A percentile compares a stretch with the other conserved stretches of the same genome.
Evolutionary conservation across 2,797 vertebrate species (phyloP).

Genomic region (Tapirus indicus): DNA sequence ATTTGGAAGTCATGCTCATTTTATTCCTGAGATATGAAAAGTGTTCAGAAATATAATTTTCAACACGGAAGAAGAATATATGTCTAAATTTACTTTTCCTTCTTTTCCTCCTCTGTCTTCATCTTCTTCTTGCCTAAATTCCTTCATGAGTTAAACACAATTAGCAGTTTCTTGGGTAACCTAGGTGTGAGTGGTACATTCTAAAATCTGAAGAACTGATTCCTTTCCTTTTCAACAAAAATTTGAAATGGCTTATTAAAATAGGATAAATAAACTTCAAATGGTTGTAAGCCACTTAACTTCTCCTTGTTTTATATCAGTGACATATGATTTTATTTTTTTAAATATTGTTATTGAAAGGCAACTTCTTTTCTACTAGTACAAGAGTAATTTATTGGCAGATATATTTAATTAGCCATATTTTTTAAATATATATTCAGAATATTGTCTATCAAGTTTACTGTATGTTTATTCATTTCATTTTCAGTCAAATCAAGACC

Average conservation of each 20-base stretch:
- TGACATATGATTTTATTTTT: neutral
- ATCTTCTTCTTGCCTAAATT: neutral
- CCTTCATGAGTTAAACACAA: neutral
- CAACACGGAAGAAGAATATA: neutral
- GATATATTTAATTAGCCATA: neutral
- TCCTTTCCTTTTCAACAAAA: neutral
- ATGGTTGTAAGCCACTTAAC: neutral
- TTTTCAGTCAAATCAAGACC: slow-evolving; percentile 41
- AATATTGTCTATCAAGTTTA: slow-evolving; percentile 4
- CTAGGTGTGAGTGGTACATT: neutral
- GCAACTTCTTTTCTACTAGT: neutral
- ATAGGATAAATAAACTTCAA: neutral
- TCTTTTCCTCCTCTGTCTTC: neutral
- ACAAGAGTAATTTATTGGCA: neutral
- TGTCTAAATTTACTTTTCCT: neutral
- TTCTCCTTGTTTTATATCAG: neutral
- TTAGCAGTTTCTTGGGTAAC: neutral
- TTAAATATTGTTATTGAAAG: neutral
- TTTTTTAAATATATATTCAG: neutral
- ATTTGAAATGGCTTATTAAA: neutral
- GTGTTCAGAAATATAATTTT: slow-evolving; percentile 11
- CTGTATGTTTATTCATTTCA: neutral
- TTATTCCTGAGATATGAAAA: slow-evolving; percentile 1
- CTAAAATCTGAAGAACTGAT: neutral
- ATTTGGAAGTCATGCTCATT: slow-evolving; percentile 53